phyloP scores from a whole-genome alignment of 1,140 invertebrate genomes.

The Diorhabda carinulata region DNA sequence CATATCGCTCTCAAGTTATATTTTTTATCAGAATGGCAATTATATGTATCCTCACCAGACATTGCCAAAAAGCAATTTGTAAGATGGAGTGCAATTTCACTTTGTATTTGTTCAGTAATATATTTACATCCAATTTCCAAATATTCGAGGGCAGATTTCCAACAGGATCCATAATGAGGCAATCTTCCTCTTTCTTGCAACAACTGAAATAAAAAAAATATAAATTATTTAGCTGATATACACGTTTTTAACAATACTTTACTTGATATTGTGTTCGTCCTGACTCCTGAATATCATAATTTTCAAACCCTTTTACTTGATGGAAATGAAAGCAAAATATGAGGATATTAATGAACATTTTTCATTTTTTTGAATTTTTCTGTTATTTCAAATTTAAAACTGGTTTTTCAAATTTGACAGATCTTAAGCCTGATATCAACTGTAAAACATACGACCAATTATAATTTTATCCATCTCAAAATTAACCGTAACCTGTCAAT shows the following conservation, averaged over 20 bases:
- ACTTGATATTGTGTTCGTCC: constrained; percentile 43
- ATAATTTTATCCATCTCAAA: no score
- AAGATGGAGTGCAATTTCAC: constrained; percentile 58
- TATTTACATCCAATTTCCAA: constrained; percentile 56
- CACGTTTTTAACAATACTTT: constrained; percentile 6
- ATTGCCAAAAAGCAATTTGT: constrained; percentile 65
- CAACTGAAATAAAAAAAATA: constrained; percentile 30
- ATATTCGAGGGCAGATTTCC: constrained; percentile 55
- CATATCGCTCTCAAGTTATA: constrained; percentile 51
- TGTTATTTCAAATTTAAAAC: not conserved
- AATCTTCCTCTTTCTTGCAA: constrained; percentile 44
- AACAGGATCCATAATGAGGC: constrained; percentile 60
- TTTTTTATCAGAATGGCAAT: constrained; percentile 50
- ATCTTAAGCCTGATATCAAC: no score
- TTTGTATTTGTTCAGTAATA: constrained; percentile 59
- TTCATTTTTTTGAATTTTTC: not conserved
- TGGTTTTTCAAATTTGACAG: no score
- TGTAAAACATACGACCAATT: no score
- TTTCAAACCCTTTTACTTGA: not conserved
- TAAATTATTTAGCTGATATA: not conserved
- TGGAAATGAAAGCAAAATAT: not conserved
- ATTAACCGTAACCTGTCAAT: no score
- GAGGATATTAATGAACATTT: not conserved
- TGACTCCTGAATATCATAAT: constrained; percentile 38
- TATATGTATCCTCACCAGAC: constrained; percentile 53